Conservation (phyloP, 2,888 invertebrate genomes). For the Keiferia lycopersicella region DNA sequence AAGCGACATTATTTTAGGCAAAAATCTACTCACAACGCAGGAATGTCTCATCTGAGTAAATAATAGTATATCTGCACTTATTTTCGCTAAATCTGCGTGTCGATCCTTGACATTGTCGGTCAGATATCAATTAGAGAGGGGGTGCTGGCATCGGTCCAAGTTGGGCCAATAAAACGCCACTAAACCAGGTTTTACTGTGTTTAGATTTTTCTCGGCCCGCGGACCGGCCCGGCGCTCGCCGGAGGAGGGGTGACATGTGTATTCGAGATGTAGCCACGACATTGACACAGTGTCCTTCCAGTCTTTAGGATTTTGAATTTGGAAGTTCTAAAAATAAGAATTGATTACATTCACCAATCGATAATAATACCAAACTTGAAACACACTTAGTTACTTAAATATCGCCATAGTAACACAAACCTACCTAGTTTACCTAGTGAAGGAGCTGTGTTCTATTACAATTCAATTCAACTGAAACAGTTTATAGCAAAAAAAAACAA, state of each 20-base stretch:
- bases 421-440: too few relatives aligned
- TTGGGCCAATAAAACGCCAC: conserved; percentile 68
- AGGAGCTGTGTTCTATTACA: too few relatives aligned
- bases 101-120: conserved; percentile 56
- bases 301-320: too few relatives aligned
- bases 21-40: background rate
- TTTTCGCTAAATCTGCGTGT: conserved; percentile 42
- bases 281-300: background rate
- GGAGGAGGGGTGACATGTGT: background rate
- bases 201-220: conserved; percentile 60
- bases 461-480: too few relatives aligned
- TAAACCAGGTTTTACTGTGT: conserved; percentile 68
- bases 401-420: too few relatives aligned
- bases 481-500: too few relatives aligned
- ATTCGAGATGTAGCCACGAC: background rate
- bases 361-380: too few relatives aligned
- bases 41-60: conserved; percentile 54
- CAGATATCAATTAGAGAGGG: conserved; percentile 74
- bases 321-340: too few relatives aligned
- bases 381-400: too few relatives aligned
- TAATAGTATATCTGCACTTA: conserved; percentile 50
- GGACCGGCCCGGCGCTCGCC: background rate
- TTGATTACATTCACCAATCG: too few relatives aligned
- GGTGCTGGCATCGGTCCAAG: conserved; percentile 68
- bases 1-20: background rate